A percentile compares a stretch with the other conserved stretches of the same genome.
Conservation (phyloP, 92 coral and sea anemone genomes). For the Metridium senile region DNA sequence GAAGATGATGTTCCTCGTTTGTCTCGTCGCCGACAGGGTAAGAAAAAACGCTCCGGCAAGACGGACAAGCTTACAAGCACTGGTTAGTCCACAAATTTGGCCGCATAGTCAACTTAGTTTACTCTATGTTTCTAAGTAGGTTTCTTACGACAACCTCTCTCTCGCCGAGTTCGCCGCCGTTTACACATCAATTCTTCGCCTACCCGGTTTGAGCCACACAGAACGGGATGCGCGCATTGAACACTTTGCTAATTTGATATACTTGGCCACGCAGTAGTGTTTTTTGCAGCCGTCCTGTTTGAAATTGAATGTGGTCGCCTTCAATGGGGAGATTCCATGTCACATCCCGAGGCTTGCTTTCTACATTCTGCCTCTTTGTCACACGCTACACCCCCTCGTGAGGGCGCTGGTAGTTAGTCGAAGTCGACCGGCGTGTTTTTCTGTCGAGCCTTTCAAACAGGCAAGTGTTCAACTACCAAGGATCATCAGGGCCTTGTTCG, state of each 20-base stretch:
- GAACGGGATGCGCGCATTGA: too few species aligned
- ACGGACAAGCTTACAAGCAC: background rate
- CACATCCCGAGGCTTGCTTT: background rate
- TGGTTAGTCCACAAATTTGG: background rate
- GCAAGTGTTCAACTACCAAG: too few species aligned
- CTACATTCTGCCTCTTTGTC: background rate
- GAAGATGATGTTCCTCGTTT: too few species aligned
- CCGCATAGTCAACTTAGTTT: background rate
- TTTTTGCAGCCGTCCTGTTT: background rate
- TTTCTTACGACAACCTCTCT: too few species aligned
- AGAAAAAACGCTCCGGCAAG: background rate
- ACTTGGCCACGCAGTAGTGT: background rate
- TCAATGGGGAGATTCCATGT: too few species aligned
- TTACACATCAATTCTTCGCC: background rate
- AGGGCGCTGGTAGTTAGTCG: background rate
- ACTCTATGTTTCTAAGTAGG: background rate
- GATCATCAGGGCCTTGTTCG: too few species aligned
- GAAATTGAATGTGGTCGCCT: background rate
- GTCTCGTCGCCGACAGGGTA: background rate
- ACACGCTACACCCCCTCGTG: background rate
- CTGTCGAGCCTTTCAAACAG: background rate
- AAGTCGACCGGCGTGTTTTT: background rate
- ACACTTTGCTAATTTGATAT: background rate
- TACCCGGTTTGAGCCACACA: background rate
- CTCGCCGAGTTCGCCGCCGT: background rate